Evolutionary conservation across 2,113 vertebrate species (phyloP), one percentile per base, ranked within the genome.

Genomic region (Lagopus muta): DNA sequence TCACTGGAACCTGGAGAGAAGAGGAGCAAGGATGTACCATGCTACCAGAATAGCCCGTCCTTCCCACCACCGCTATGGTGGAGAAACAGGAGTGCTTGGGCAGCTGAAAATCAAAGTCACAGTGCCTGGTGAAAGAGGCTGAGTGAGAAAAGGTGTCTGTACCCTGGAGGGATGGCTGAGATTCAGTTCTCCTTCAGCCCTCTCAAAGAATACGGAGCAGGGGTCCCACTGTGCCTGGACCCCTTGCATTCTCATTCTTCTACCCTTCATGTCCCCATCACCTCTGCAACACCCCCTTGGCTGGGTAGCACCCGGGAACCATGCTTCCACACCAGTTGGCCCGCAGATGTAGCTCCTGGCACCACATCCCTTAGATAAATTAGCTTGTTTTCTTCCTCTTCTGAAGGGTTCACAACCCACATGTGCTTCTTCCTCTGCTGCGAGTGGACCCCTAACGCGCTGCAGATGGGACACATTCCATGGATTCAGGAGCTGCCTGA

Each of bases 401-500:
- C 82, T 93, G 91, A 95, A 94, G 78, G 82, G 83, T 94, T 97
- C 93, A 94, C 81, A 96, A 88, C 61, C 70, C 93, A 95, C 92
- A 96, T 96, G 61, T 96, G 95, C 90, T 88, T 89, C 75, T 94
- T 92, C 80, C 94, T 94, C 69, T 0, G 2, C 82, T 87, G 79
- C 24, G 45, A 93, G 88, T 84, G 75, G 32, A 90, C 47, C 82
- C 66, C 8, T 95, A 97, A 97, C 73, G 0, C 38, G 1, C 91
- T 95, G 84, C 97, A 97, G 97, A 96, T 97, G 96, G 92, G 80
- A 95, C 88, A 86, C 95, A 97, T 97, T 96, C 94, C 96, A 92
- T 0, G 8, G 86, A 94, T 89, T 96, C 90, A 91, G 94, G 79
- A 96, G 88, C 94, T 62, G 91, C 89, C 61, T 95, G 71, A 72